Base-by-base conservation (phyloP, 2,888 invertebrate species). In the Serrognathus titanus region DNA sequence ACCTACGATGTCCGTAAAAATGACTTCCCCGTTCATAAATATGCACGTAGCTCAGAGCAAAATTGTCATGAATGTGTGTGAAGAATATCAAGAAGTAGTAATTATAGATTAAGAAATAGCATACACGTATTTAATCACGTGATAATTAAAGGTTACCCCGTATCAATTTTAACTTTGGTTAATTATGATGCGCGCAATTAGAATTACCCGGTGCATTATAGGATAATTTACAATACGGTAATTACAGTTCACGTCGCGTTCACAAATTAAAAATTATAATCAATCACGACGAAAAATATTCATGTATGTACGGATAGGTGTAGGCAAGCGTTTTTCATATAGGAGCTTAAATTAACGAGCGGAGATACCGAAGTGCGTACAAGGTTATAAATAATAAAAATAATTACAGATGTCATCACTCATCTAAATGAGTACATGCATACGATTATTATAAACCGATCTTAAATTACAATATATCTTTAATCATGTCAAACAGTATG, bases 401-500 rank as follows among this genome's bases (percentile, higher is more conserved):
- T 63, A 64, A 66, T 61, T 63, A 62, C 56, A 62, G 53, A 62
- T 53, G 61, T 64, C 63, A 63, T 64, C 64, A 62, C 60, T 66
- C 63, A 66, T 63, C 57, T 56, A 61, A 65, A 65, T 60, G 56
- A 62, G 58, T 55, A 59, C 63, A 60, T 62, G 62, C 59, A 61
- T 61, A 59, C 55, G 59, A 60, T 63, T 63, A 65, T 61, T 60
- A 63, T 50, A 50, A 60, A 57, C 58, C 58, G 59, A 65, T 66
- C 63, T 66, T 65, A 65, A 65, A 65, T 65, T 64, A 64, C 63
- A 65, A 66, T 62, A 64, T 62, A 62, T 64, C 62, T 63, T 66
- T 63, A 65, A 65, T 64, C 63, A 63, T 63, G 66, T 65, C 64
- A 62, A 61, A 63, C 58, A 61, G 61, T 58, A 62, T 63, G 61